Base-by-base conservation (phyloP, 2,113 vertebrate species). In the Saiga tatarica region DNA sequence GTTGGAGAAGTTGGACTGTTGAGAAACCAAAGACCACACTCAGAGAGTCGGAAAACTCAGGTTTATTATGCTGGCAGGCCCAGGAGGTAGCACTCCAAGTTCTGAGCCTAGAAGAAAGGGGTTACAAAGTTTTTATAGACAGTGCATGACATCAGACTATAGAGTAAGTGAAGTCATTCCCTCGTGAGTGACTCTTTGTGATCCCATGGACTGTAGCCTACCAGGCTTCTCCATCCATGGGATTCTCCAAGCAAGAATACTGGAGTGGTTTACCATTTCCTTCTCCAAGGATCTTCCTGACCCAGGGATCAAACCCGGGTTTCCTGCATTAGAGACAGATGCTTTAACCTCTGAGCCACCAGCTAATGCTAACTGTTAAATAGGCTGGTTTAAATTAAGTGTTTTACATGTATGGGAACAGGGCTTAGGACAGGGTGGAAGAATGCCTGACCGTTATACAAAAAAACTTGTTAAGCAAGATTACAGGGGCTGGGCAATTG, bases 111-210 rank as follows among this genome's bases (percentile, higher is more conserved):
- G 7, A 67, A 67, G 6, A n/a, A 67, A 67, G 33, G 30, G 62
- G 16, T 19, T 19, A n/a, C 62, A 64, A 67, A 67, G 62, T 9
- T 67, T 67, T 67, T n/a, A n/a, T n/a, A 19, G 14, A 64, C 30
- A 67, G 16, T 67, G 7, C 7, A n/a, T n/a, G 62, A n/a, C 62
- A n/a, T n/a, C 16, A n/a, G 62, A n/a, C 7, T 67, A 67, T 67
- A 67, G 62, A n/a, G 17, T n/a, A 67, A 57, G 55, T 57, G 55
- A 57, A 57, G 23, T 57, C 23, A 25, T 10, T 59, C 57, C 26
- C 23, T 11, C 0, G 0, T 59, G 57, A 26, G 4, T 2, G 10
- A 59, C 57, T 59, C 23, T 26, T 59, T 26, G 25, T 0, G 4
- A 59, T 26, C 57, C 0, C 4, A 0, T 26, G 25, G 10, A 59